Conservation (phyloP, 2,113 vertebrate genomes). For the Xenus cinereus region DNA sequence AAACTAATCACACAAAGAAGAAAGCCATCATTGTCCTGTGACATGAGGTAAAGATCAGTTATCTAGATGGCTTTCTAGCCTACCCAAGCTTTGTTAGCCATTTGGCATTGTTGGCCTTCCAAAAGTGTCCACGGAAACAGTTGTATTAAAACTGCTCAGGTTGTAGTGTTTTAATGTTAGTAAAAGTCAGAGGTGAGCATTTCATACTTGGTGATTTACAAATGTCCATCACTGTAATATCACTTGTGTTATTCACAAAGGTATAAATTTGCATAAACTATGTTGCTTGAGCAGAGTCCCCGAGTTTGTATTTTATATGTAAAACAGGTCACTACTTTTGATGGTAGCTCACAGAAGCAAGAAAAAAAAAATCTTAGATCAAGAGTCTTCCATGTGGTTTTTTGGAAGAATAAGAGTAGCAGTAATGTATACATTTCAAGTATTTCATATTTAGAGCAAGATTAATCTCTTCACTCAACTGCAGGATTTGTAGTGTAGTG, state of each 20-base stretch:
- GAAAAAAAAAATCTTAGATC: not conserved
- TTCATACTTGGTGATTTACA: not conserved
- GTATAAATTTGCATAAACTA: not conserved
- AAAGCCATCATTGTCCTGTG: not conserved
- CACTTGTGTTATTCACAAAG: not conserved
- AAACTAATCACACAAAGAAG: not conserved
- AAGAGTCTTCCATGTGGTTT: not conserved
- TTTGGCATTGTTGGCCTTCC: not conserved
- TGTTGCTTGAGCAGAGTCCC: not conserved
- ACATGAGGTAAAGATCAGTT: not conserved
- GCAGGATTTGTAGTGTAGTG: not conserved
- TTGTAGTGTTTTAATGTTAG: not conserved
- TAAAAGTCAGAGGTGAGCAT: not conserved
- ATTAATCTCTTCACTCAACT: not conserved
- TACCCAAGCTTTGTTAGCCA: not conserved
- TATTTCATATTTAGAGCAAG: not conserved
- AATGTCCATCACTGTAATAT: not conserved
- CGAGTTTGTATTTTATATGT: not conserved
- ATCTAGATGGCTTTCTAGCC: not conserved
- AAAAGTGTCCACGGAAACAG: not conserved
- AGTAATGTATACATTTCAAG: not conserved
- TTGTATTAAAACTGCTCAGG: not conserved
- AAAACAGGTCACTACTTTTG: not conserved
- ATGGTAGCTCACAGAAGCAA: not conserved
- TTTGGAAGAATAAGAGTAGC: not conserved